Base-by-base conservation (phyloP, 1,140 invertebrate genomes). In the Drosophila dunni region DNA sequence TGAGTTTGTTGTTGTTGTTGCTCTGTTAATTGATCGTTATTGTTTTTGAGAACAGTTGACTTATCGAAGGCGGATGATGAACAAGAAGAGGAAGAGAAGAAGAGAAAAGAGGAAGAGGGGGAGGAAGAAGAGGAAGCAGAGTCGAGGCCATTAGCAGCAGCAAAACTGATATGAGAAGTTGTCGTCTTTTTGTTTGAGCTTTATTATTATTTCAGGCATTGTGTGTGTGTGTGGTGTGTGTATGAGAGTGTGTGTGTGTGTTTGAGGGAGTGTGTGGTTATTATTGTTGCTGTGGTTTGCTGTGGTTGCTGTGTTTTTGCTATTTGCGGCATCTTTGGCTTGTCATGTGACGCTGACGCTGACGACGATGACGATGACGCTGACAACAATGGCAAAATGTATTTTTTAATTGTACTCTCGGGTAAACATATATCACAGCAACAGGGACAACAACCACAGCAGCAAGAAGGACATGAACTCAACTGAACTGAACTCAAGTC, bases 321-420 rank as follows among this genome's bases (percentile, higher is more conserved):
- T 80, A 65, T 82, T 88, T 83, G 75, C 72, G 75, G 84, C 84
- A 88, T 88, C 84, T 88, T 88, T 88, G 84, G 84, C 61, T 67
- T 84, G 84, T 88, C 84, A 88, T 75, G 69, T 68, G 67, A 68
- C 15, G 60, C 48, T 62, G 60, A 57, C 40, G 48, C n/a, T 44
- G 63, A 69, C 42, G 36, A 56, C 44, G 57, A 54, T 62, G 75
- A 74, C 64, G 71, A 78, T 63, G 78, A 86, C 82, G 71, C 70
- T 67, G 75, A 74, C 65, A 88, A 86, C 83, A 86, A 86, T 86
- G 48, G 83, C 74, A 73, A 86, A 83, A 86, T 86, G 69, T 86
- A 86, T 88, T 88, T 88, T 88, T 88, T 88, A 88, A 88, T 88
- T 88, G 84, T 88, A 72, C 84, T 88, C 84, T 72, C 79, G 83